Evolutionary conservation across 2,888 invertebrate species (phyloP).

Genomic region (Nomada goodeniana): DNA sequence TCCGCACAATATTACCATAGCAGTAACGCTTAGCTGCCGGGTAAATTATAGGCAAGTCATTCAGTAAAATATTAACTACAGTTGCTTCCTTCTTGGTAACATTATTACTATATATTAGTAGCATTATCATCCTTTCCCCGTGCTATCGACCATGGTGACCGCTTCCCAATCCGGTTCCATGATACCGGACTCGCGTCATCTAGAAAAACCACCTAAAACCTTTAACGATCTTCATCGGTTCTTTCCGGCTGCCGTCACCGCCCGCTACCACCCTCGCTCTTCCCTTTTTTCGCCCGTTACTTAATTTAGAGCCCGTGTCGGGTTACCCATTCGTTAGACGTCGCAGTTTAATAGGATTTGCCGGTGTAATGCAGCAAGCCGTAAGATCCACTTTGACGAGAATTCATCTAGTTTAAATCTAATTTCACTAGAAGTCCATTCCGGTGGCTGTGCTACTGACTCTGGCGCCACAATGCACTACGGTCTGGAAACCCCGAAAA

Average conservation of each 20-base stretch:
- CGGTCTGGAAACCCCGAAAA: too few relatives aligned
- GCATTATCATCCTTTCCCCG: slow-evolving; percentile 1
- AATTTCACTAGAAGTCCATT: slow-evolving; percentile 36
- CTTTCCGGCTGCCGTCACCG: background rate
- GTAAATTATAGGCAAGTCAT: too few relatives aligned
- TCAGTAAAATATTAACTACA: background rate
- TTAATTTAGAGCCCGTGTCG: slow-evolving; percentile 45
- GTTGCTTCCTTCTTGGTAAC: slow-evolving; percentile 41
- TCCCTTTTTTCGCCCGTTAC: slow-evolving; percentile 17
- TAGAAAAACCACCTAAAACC: slow-evolving; percentile 35
- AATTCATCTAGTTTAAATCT: slow-evolving; percentile 57
- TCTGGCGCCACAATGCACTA: background rate
- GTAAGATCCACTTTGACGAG: slow-evolving; percentile 48
- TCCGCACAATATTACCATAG: too few relatives aligned
- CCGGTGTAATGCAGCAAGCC: slow-evolving; percentile 36
- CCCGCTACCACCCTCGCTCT: background rate
- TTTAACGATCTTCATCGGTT: slow-evolving; percentile 39
- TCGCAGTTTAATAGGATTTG: slow-evolving; percentile 56
- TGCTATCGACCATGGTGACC: slow-evolving; percentile 32
- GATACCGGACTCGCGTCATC: slow-evolving; percentile 47
- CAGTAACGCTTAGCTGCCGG: too few relatives aligned
- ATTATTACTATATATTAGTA: slow-evolving; percentile 1
- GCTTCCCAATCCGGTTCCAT: slow-evolving; percentile 54
- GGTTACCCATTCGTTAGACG: slow-evolving; percentile 52
- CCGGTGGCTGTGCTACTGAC: background rate